A percentile compares a stretch with the other conserved stretches of the same genome.
Evolutionary conservation across 2,888 invertebrate genomes (phyloP).

Genomic region (Phlogophora meticulosa): DNA sequence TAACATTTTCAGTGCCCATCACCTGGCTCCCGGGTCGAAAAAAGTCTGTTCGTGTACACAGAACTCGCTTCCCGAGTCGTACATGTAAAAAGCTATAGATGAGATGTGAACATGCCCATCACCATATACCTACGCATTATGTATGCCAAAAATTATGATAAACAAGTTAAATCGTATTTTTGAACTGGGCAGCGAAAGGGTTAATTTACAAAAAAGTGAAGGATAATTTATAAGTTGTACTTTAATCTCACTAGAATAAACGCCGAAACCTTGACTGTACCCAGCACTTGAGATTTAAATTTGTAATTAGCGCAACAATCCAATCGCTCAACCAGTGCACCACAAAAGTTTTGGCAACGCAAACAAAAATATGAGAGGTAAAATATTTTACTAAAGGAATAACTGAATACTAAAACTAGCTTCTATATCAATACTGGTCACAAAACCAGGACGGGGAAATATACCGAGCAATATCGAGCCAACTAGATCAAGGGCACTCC

Average conservation of each 20-base stretch:
- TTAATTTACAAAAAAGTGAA: no score
- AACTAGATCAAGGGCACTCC: conserved; percentile 49
- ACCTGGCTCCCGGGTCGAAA: no score
- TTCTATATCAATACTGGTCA: conserved; percentile 27
- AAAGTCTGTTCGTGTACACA: no score
- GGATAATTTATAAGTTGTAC: no score
- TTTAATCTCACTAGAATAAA: background rate
- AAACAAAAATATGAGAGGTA: conserved; percentile 16
- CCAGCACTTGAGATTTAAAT: background rate
- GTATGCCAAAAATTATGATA: no score
- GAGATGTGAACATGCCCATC: no score
- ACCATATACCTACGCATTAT: no score
- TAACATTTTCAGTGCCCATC: no score
- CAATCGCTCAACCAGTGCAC: background rate
- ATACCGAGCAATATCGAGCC: conserved; percentile 32
- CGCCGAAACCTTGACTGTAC: background rate
- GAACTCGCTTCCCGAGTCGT: no score
- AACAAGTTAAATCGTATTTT: no score
- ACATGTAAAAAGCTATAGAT: no score
- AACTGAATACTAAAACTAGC: conserved; percentile 38
- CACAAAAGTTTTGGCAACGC: background rate
- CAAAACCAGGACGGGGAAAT: conserved; percentile 9
- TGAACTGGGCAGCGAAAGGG: no score
- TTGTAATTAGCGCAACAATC: background rate
- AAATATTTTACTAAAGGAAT: conserved; percentile 31